These are phyloP conservation scores for Panagrolaimus sp. DNA, from an alignment of 1,140 invertebrate species.

Conservation along the genomic window DNA sequence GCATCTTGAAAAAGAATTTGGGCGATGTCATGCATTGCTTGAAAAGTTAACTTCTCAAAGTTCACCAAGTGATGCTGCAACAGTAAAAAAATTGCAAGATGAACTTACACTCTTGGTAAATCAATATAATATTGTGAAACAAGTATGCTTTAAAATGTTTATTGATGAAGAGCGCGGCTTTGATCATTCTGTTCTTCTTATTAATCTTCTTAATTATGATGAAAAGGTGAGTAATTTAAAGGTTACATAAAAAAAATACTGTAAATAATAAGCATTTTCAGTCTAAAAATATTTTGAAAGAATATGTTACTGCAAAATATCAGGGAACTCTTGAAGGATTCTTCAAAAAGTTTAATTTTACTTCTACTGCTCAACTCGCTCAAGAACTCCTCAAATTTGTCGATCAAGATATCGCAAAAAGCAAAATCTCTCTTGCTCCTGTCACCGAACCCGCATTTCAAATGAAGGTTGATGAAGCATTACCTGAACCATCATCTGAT, in stretches of 20 bases:
- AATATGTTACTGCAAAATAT: not conserved
- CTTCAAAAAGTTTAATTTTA: not conserved
- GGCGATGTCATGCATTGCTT: too few relatives aligned
- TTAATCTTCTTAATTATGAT: constrained; percentile 4
- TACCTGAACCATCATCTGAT: not conserved
- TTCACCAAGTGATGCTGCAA: too few relatives aligned
- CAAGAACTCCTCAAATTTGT: not conserved
- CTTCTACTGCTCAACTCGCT: not conserved
- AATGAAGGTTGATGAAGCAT: not conserved
- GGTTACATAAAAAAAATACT: not conserved
- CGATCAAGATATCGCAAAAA: constrained; percentile 5
- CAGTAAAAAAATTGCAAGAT: too few relatives aligned
- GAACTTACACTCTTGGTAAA: too few relatives aligned
- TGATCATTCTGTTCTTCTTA: not conserved
- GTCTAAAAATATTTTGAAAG: not conserved
- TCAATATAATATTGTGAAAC: too few relatives aligned
- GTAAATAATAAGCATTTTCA: not conserved
- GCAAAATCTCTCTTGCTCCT: constrained; percentile 1
- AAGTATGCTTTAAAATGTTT: not conserved
- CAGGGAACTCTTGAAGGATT: not conserved
- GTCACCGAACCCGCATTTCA: not conserved
- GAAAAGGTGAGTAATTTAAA: not conserved
- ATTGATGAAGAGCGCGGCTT: not conserved
- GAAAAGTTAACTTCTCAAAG: too few relatives aligned
- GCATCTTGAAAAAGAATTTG: too few relatives aligned